These are phyloP conservation scores for Bombycilla garrulus DNA, from an alignment of 2,113 vertebrate species.

Conservation along the genomic window DNA sequence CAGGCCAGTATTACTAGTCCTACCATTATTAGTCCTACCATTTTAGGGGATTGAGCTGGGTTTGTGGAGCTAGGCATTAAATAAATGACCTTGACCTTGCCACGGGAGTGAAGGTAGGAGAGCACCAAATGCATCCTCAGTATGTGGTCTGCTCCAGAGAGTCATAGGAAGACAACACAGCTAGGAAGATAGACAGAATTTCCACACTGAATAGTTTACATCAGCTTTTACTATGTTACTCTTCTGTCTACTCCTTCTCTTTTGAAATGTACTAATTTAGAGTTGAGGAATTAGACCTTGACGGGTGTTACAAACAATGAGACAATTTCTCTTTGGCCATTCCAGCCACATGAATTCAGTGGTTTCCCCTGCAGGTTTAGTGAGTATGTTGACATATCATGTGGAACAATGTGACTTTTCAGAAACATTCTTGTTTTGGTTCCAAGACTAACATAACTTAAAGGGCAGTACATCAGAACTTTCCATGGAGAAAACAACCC, in stretches of 20 bases:
- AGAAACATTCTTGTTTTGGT: neutral
- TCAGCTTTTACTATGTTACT: neutral
- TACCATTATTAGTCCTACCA: neutral
- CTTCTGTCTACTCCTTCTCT: neutral
- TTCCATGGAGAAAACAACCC: neutral
- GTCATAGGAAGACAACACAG: neutral
- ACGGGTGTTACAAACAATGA: neutral
- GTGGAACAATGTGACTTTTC: neutral
- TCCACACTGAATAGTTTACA: neutral
- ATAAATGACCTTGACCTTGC: neutral
- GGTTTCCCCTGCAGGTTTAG: neutral
- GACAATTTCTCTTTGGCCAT: neutral
- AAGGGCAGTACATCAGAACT: neutral
- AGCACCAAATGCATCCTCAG: neutral
- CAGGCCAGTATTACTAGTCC: neutral
- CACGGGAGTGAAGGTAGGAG: neutral
- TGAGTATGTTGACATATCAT: neutral
- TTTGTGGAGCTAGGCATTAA: neutral
- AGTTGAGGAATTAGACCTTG: neutral
- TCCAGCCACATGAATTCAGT: neutral
- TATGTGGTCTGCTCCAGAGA: neutral
- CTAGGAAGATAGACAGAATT: neutral
- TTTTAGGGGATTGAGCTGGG: neutral
- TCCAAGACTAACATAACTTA: neutral
- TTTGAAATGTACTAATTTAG: neutral